phyloP scores from a whole-genome alignment of 2,888 invertebrate species.

The Trissoscelio sp. region DNA sequence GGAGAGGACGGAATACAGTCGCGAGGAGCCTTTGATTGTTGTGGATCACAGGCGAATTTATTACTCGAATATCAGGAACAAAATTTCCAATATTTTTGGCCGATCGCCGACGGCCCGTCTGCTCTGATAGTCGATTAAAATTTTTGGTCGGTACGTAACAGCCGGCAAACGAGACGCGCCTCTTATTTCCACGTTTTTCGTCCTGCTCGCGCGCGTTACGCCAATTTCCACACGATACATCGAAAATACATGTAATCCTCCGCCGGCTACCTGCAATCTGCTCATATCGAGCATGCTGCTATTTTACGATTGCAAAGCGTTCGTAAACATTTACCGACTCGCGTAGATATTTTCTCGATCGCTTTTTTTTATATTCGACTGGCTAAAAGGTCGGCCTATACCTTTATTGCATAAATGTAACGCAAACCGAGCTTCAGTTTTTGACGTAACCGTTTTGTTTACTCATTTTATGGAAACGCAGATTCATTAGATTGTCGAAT shows the following conservation, averaged over 20 bases:
- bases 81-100: slow-evolving; percentile 54
- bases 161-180: neutral
- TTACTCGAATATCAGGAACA: slow-evolving; percentile 18
- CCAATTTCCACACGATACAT: slow-evolving; percentile 42
- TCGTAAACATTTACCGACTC: slow-evolving; percentile 42
- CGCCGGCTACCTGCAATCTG: slow-evolving; percentile 42
- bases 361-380: slow-evolving; percentile 12
- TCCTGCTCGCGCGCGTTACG: slow-evolving; percentile 31
- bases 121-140: slow-evolving; percentile 60
- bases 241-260: slow-evolving; percentile 56
- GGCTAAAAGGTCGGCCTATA: slow-evolving; percentile 15
- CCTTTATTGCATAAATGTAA: slow-evolving; percentile 29
- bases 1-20: no score
- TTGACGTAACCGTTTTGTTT: slow-evolving; percentile 37
- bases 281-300: slow-evolving; percentile 54
- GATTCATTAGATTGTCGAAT: slow-evolving; percentile 49
- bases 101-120: slow-evolving; percentile 38
- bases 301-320: slow-evolving; percentile 55
- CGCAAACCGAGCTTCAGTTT: neutral
- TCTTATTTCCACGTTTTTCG: slow-evolving; percentile 16
- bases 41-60: slow-evolving; percentile 14
- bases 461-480: slow-evolving; percentile 17
- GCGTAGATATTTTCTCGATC: slow-evolving; percentile 36
- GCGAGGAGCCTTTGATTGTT: neutral
- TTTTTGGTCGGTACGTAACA: slow-evolving; percentile 33